phyloP scores from a whole-genome alignment of 2,888 invertebrate species.

The Clusia tigrina region DNA sequence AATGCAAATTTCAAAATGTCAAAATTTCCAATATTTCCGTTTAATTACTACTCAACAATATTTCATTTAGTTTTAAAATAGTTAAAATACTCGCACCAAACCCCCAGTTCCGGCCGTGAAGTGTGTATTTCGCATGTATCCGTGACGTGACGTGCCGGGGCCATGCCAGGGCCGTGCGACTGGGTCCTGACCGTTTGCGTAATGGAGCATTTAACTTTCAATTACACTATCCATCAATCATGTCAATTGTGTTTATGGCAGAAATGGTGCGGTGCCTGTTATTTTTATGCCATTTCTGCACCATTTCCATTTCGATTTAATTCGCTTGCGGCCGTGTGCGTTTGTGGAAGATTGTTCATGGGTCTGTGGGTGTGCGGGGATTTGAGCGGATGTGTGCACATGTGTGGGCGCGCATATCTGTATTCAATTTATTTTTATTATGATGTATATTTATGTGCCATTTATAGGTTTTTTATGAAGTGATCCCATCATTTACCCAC shows the following conservation, averaged over 20 bases:
- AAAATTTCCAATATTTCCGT: too few relatives aligned
- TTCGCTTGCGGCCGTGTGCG: not conserved
- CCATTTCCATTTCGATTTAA: not conserved
- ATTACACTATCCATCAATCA: constrained; percentile 22
- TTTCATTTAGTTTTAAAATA: too few relatives aligned
- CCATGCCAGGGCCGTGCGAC: too few relatives aligned
- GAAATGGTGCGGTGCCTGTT: not conserved
- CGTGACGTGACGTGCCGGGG: too few relatives aligned
- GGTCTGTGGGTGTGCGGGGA: not conserved
- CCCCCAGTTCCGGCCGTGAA: too few relatives aligned
- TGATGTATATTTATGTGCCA: constrained; percentile 2
- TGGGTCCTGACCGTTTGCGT: too few relatives aligned
- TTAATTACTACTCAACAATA: too few relatives aligned
- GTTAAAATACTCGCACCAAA: too few relatives aligned
- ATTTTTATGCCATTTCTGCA: not conserved
- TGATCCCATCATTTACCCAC: not conserved
- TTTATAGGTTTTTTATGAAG: constrained; percentile 2
- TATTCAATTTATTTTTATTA: not conserved
- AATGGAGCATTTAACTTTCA: constrained; percentile 16
- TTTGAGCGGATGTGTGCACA: not conserved
- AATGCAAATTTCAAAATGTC: too few relatives aligned
- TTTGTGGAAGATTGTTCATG: not conserved
- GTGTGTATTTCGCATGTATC: too few relatives aligned
- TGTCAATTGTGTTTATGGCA: constrained; percentile 10
- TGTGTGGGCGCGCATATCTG: too few relatives aligned